phyloP scores from a whole-genome alignment of 2,113 vertebrate genomes.

The Dipodomys merriami region DNA sequence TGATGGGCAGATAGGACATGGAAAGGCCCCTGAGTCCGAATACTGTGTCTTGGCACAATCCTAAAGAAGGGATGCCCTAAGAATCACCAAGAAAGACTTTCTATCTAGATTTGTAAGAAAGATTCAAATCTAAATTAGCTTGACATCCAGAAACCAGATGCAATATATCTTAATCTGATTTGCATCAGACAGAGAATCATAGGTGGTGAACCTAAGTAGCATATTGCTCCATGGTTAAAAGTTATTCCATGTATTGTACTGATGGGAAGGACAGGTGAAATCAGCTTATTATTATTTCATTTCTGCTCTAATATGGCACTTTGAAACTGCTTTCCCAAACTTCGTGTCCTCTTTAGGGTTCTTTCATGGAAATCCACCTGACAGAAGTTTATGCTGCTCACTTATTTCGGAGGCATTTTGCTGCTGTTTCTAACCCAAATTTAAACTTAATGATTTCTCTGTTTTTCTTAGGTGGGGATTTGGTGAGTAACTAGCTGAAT shows the following conservation, averaged over 20 bases:
- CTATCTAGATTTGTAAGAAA: neutral
- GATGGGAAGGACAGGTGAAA: neutral
- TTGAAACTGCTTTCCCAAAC: neutral
- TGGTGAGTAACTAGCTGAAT: constrained; percentile 16
- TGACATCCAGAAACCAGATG: neutral
- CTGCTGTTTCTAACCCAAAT: neutral
- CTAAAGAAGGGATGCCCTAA: neutral
- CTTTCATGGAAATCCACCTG: neutral
- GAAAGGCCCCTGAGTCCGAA: neutral
- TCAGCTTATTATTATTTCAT: neutral
- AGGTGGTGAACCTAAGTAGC: neutral
- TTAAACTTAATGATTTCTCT: neutral
- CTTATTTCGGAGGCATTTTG: neutral
- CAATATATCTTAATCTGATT: neutral
- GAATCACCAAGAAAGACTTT: neutral
- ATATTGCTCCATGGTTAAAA: neutral
- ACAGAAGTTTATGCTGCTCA: neutral
- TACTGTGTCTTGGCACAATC: neutral
- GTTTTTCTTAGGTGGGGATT: neutral
- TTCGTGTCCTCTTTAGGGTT: neutral
- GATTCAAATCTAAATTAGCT: neutral
- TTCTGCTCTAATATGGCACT: no score
- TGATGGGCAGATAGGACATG: neutral
- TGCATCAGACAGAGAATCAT: neutral
- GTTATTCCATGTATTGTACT: neutral